Conservation (phyloP, 2,797 vertebrate species). For the Helostoma temminkii region DNA sequence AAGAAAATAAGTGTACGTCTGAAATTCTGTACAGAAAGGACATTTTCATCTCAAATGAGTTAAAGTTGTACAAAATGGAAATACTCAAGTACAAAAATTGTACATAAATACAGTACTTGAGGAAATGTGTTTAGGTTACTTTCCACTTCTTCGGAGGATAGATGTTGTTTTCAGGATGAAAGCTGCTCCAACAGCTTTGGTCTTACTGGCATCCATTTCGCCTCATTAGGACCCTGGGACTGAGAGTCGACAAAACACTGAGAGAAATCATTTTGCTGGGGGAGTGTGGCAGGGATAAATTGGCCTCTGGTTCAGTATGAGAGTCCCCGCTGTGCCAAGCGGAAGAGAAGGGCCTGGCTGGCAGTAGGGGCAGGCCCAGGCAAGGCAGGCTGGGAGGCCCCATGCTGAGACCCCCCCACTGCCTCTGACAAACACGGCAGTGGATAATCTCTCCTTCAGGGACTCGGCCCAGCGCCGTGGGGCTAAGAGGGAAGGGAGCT, state of each 20-base stretch:
- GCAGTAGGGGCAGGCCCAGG: conserved; percentile 87
- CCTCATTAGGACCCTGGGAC: conserved; percentile 83
- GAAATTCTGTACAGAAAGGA: neutral
- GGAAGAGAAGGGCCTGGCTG: conserved; percentile 83
- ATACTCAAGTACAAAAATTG: neutral
- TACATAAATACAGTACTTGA: conserved; percentile 13
- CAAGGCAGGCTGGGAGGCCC: conserved; percentile 74
- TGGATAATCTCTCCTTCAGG: conserved; percentile 84
- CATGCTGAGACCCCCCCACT: conserved; percentile 85
- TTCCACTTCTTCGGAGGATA: conserved; percentile 34
- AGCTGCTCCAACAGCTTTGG: conserved; percentile 59
- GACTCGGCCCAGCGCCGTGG: conserved; percentile 81
- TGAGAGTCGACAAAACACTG: conserved; percentile 72
- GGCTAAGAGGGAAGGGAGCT: conserved; percentile 75
- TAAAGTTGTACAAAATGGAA: neutral
- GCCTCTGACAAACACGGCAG: conserved; percentile 83
- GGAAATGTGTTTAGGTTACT: conserved; percentile 35
- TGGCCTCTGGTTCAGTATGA: conserved; percentile 81
- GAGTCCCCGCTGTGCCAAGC: conserved; percentile 82
- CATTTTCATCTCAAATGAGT: neutral
- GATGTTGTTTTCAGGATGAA: conserved; percentile 59
- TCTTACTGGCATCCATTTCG: conserved; percentile 83
- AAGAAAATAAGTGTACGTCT: neutral
- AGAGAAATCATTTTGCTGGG: conserved; percentile 78
- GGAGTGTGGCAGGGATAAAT: conserved; percentile 77